Evolutionary conservation across 2,888 invertebrate genomes (phyloP).

Genomic region (Margaritifera margaritifera): DNA sequence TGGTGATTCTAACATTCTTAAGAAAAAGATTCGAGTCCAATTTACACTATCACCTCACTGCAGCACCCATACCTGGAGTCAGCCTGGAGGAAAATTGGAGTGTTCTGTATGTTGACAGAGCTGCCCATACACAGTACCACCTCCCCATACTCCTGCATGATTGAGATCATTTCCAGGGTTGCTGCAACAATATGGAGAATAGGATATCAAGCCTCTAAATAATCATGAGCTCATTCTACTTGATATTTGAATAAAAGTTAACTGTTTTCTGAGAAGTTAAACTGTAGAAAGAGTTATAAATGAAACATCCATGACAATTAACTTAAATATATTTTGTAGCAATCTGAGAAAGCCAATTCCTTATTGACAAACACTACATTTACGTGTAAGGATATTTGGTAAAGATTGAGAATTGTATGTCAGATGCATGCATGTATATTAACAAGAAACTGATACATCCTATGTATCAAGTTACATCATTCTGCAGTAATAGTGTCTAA

Average conservation of each 20-base stretch:
- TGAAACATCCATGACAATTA: neutral
- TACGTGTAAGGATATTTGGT: too few species aligned
- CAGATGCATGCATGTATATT: too few species aligned
- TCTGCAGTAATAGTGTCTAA: too few species aligned
- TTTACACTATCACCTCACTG: neutral
- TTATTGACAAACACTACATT: too few species aligned
- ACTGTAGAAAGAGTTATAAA: neutral
- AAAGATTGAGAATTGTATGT: too few species aligned
- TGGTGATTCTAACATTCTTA: too few species aligned
- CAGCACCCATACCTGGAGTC: constrained; percentile 76
- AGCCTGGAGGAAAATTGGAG: constrained; percentile 93
- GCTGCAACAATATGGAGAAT: constrained; percentile 73
- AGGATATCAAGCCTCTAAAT: neutral
- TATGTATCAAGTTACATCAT: too few species aligned
- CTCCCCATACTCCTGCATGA: constrained; percentile 97
- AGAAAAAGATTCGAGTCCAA: too few species aligned
- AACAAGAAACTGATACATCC: too few species aligned
- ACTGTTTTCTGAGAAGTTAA: neutral
- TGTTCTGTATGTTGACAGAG: constrained; percentile 90
- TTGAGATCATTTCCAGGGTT: constrained; percentile 88
- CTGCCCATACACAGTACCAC: constrained; percentile 95
- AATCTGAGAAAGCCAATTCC: too few species aligned
- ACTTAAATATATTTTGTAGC: neutral
- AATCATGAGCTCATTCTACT: neutral
- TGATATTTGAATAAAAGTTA: neutral